Evolutionary conservation across 2,113 vertebrate species (phyloP), one percentile per base, ranked within the genome.

Genomic region (Terrapene triunguis): DNA sequence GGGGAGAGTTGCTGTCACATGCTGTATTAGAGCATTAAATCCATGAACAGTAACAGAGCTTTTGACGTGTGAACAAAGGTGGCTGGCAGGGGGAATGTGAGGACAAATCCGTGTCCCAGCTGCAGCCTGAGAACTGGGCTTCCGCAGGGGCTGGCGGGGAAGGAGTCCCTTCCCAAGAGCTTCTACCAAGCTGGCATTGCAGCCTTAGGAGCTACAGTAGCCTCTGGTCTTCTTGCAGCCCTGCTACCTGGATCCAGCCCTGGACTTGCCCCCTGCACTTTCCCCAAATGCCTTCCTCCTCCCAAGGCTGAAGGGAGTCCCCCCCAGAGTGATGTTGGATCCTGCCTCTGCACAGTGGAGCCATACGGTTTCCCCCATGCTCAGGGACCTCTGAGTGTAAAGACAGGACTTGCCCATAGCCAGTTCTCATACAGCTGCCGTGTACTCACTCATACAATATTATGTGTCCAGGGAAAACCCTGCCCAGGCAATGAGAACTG

Each of bases 401-500:
- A 12, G 19, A 4, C 0, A 0, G 21, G 29, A 1, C 25, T 80
- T 89, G 38, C 48, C 14, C 53, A 83, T 62, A 32, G 8, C 10
- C 11, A 24, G 2, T 17, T 12, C 27, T 82, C 48, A 4, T 1
- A 1, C 22, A 10, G 4, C 2, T 14, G 38, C 51, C 3, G 0
- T 1, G 8, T 32, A 32, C 72, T 32, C n/a, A 2, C 32, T 86
- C n/a, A 38, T 19, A 22, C 21, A 38, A 22, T 42, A 42, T 38
- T 42, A 6, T 42, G 38, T 24, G 55, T 13, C 47, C 19, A 44
- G 2, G 29, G 42, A 82, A 27, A 85, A 22, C 0, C 2, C 29
- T 1, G 0, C 0, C 0, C 0, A 2, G 89, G 53, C 35, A 29
- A 82, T 6, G 85, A 11, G 11, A 2, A 10, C 14, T 38, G 32